Evolutionary conservation across 2,797 vertebrate species (phyloP), one percentile per base, ranked within the genome.

Genomic region (Oceanodroma leucorhoa): DNA sequence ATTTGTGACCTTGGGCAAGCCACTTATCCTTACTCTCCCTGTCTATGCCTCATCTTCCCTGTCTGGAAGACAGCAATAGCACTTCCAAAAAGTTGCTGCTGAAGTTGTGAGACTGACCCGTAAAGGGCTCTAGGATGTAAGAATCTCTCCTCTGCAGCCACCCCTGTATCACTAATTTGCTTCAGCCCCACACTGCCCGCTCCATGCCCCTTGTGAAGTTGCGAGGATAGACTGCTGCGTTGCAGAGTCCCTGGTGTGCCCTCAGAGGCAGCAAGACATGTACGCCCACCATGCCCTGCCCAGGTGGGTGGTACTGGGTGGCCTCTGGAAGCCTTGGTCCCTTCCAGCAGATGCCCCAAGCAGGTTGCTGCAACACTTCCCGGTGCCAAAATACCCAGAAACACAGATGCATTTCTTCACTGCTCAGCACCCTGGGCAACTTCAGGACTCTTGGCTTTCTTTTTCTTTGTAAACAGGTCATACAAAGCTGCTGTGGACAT

Each of bases 171-270:
- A 6, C 7, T 5, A 6, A 19, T 40, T 29, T 13, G 6, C 16
- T 50, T n/a, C 65, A 19, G 21, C 29, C 57, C 20, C 32, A 7
- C 14, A 2, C n/a, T 10, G 32, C 50, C 32, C 32, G 0, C 23
- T 29, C 32, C 46, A 7, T 2, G 30, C 20, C 30, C 16, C 36
- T 36, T 9, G 24, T 11, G 45, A 22, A 6, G 13, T 11, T 3
- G 4, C 0, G 19, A n/a, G 51, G 36, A 17, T 1, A 13, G 50
- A 27, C 20, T 5, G 14, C 21, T 20, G 51, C 20, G 1, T 4
- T 43, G 36, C 45, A 23, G 57, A 32, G 34, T 66, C 26, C 16
- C 43, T 9, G 12, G 3, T 13, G 19, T 2, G 19, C 1, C 2
- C 15, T 10, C 48, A 20, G 24, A 64, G 57, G 38, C 22, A 20